Percentiles rank a stretch among this genome's conserved stretches.
phyloP scores from a whole-genome alignment of 2,113 vertebrate species.

The Podiceps cristatus region DNA sequence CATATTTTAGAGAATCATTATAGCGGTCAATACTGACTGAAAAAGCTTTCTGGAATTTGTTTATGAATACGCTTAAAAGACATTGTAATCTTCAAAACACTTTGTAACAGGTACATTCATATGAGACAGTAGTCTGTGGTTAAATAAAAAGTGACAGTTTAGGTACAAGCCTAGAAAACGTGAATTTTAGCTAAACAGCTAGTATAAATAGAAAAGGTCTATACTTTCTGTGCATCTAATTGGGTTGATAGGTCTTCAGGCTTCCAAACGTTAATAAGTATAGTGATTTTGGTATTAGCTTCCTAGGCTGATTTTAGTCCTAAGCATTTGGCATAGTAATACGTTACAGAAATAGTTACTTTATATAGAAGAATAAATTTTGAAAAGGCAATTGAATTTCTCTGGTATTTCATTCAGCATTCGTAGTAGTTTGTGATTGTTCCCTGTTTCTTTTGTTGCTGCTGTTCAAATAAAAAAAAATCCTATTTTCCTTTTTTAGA shows the following conservation, averaged over 20 bases:
- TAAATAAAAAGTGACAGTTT: neutral
- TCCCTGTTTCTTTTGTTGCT: neutral
- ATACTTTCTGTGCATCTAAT: neutral
- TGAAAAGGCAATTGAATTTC: neutral
- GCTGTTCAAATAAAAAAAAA: neutral
- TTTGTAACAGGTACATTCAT: rapidly evolving
- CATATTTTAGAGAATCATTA: rapidly evolving
- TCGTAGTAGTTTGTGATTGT: neutral
- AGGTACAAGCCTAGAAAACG: neutral
- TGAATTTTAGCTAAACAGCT: neutral
- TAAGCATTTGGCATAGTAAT: neutral
- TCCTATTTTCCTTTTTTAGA: conserved; percentile 70
- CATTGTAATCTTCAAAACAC: neutral
- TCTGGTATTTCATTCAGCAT: neutral
- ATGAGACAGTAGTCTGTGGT: neutral
- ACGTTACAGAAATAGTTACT: neutral
- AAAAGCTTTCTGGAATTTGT: neutral
- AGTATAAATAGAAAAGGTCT: neutral
- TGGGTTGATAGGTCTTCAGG: neutral
- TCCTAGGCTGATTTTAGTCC: neutral
- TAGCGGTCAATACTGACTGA: neutral
- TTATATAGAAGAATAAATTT: neutral
- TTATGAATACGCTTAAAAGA: neutral
- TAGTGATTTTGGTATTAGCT: neutral
- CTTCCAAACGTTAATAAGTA: neutral